Percentiles rank a stretch among this genome's conserved stretches.
Conservation (phyloP, 2,797 vertebrate genomes). For the Sternarchorhynchus goeldii region DNA sequence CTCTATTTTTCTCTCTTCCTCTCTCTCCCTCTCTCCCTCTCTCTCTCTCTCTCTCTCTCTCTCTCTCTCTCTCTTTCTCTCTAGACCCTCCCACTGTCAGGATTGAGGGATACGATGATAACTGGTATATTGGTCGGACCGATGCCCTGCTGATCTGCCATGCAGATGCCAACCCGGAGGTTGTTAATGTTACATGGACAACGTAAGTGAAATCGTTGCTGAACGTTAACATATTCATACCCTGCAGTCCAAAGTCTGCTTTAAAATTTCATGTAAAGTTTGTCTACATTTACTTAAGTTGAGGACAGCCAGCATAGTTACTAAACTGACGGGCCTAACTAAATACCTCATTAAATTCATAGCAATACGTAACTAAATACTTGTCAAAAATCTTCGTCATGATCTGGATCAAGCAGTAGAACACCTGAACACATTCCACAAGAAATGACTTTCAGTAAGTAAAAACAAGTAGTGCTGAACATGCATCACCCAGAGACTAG, state of each 20-base stretch:
- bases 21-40: not conserved
- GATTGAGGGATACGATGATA: constrained; percentile 83
- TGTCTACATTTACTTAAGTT: not conserved
- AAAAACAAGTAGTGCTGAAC: not conserved
- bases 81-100: constrained; percentile 75
- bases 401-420: not conserved
- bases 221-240: too few relatives aligned
- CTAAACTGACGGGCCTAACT: too few relatives aligned
- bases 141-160: constrained; percentile 75
- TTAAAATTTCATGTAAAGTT: not conserved
- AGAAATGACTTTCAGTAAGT: not conserved
- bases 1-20: not conserved
- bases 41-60: not conserved
- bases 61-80: not conserved
- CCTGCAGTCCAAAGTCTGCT: not conserved
- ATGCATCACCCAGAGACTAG: not conserved
- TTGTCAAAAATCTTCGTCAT: not conserved
- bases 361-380: not conserved
- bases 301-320: too few relatives aligned
- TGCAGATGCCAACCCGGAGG: constrained; percentile 77
- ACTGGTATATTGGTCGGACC: constrained; percentile 83
- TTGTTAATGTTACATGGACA: constrained; percentile 76
- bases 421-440: not conserved
- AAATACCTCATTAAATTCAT: too few relatives aligned
- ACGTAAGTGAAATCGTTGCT: constrained; percentile 71